These are phyloP conservation scores for Gastrophysa polygoni DNA, from an alignment of 2,888 invertebrate species.

Conservation along the genomic window DNA sequence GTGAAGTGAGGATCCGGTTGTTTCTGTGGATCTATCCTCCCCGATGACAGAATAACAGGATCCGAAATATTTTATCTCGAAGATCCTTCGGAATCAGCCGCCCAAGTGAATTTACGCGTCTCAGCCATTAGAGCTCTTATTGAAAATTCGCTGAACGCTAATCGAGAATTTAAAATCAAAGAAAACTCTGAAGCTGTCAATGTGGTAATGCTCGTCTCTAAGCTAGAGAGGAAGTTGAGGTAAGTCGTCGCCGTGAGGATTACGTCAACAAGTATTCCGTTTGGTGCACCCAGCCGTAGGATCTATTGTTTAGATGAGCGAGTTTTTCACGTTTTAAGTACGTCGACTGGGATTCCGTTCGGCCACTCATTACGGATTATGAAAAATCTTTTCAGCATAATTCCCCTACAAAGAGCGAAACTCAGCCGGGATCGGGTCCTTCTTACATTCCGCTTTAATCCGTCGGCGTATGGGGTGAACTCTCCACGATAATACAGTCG, in stretches of 20 bases:
- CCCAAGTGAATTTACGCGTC: too few species aligned
- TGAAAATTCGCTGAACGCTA: background rate
- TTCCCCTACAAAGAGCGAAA: constrained; percentile 41
- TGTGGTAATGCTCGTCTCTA: constrained; percentile 29
- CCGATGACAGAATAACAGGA: too few species aligned
- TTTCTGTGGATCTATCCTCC: too few species aligned
- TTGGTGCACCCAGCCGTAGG: constrained; percentile 34
- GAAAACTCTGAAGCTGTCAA: constrained; percentile 24
- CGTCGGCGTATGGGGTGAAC: constrained; percentile 11
- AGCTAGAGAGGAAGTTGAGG: constrained; percentile 37
- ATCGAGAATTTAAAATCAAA: constrained; percentile 3
- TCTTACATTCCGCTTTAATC: constrained; percentile 16
- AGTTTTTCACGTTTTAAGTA: constrained; percentile 41
- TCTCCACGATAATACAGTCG: background rate
- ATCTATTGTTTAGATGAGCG: constrained; percentile 49
- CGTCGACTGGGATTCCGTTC: constrained; percentile 36
- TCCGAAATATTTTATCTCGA: too few species aligned
- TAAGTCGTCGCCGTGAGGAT: constrained; percentile 45
- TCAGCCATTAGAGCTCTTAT: too few species aligned
- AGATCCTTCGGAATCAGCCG: too few species aligned
- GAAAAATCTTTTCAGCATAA: constrained; percentile 42
- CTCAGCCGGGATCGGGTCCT: constrained; percentile 30
- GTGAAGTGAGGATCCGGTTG: too few species aligned
- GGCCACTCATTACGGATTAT: constrained; percentile 49
- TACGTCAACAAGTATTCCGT: constrained; percentile 46